phyloP scores from a whole-genome alignment of 2,888 invertebrate genomes.

The Tortrix viridana region DNA sequence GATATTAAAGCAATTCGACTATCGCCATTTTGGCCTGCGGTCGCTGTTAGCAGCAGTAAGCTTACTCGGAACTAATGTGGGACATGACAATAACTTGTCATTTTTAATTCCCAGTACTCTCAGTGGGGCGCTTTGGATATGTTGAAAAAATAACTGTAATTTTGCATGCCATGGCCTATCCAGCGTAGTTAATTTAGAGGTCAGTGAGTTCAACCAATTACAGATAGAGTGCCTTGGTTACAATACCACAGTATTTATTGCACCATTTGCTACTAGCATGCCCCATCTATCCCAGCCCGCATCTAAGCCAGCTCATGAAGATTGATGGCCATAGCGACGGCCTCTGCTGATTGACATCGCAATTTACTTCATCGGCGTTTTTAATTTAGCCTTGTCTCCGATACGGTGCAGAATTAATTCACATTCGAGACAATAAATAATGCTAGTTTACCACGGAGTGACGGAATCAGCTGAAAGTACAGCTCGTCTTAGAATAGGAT shows the following conservation, averaged over 20 bases:
- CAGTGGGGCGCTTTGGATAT: too few relatives aligned
- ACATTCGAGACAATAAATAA: slow-evolving; percentile 36
- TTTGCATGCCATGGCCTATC: too few relatives aligned
- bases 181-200: too few relatives aligned
- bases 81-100: too few relatives aligned
- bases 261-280: slow-evolving; percentile 23
- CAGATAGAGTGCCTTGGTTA: neutral
- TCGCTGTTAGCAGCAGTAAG: too few relatives aligned
- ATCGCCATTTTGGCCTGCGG: too few relatives aligned
- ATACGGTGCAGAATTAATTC: slow-evolving; percentile 53
- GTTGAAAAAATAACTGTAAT: too few relatives aligned
- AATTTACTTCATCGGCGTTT: slow-evolving; percentile 77
- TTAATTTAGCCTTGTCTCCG: slow-evolving; percentile 70
- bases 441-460: neutral
- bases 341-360: slow-evolving; percentile 73
- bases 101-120: too few relatives aligned
- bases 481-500: too few relatives aligned
- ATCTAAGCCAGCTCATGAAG: slow-evolving; percentile 63
- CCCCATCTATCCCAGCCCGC: slow-evolving; percentile 32
- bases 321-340: slow-evolving; percentile 72
- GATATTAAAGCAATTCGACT: too few relatives aligned
- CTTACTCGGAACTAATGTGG: too few relatives aligned
- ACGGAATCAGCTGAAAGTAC: too few relatives aligned
- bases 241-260: neutral
- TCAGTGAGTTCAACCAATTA: neutral